Percentiles rank a stretch among this genome's conserved stretches.
Evolutionary conservation across 2,888 invertebrate genomes (phyloP).

Genomic region (Petrolisthes cinctipes): DNA sequence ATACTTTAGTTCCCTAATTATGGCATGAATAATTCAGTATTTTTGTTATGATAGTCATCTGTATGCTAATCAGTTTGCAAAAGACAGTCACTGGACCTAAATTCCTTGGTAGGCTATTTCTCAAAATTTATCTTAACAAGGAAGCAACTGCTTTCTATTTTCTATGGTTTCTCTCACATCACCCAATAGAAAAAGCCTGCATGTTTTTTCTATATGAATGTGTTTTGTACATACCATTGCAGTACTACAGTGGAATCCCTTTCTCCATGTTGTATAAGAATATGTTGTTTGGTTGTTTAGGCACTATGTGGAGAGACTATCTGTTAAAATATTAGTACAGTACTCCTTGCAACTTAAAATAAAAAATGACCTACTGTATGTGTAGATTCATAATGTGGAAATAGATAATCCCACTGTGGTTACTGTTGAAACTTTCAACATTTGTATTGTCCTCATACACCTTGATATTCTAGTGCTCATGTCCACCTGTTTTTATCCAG

Average conservation of each 20-base stretch:
- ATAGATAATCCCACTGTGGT: neutral
- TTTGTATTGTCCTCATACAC: neutral
- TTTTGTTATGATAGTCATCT: neutral
- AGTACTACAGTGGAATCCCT: neutral
- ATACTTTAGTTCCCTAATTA: no score
- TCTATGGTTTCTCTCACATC: no score
- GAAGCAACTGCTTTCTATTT: no score
- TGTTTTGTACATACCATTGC: neutral
- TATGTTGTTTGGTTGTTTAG: no score
- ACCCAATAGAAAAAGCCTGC: no score
- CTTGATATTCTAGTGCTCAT: constrained; percentile 11
- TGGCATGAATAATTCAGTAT: neutral
- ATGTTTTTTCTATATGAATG: no score
- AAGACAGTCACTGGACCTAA: neutral
- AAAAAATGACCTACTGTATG: no score
- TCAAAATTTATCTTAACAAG: no score
- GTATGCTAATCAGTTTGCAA: constrained; percentile 10
- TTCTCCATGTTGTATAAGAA: no score
- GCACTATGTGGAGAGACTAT: no score
- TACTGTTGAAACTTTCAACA: neutral
- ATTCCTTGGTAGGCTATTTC: no score
- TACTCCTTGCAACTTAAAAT: neutral
- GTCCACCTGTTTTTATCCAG: neutral
- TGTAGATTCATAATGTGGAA: neutral
- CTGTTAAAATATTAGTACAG: neutral